Evolutionary conservation across 2,797 vertebrate genomes (phyloP).

Genomic region (Nothura maculosa): DNA sequence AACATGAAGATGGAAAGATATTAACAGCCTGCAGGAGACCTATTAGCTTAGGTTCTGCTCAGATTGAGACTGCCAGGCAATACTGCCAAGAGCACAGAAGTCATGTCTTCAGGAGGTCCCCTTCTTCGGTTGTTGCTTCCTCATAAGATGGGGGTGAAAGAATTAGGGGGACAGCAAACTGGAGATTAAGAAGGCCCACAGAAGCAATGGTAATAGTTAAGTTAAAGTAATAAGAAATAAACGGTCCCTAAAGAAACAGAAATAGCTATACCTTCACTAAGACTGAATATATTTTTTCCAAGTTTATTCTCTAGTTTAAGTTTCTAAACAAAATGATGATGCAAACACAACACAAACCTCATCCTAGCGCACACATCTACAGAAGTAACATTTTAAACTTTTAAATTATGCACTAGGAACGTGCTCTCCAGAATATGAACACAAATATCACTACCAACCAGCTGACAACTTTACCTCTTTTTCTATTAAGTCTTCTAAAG

Average conservation of each 20-base stretch:
- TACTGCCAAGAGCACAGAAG: background rate
- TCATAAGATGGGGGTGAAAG: accelerated
- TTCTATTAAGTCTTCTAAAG: slow-evolving; percentile 97
- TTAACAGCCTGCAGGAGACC: background rate
- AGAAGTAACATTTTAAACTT: background rate
- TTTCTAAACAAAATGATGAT: background rate
- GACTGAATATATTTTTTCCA: background rate
- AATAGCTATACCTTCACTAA: background rate
- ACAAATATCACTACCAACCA: background rate
- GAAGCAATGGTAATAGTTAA: background rate
- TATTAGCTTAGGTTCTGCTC: background rate
- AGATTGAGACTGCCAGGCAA: background rate
- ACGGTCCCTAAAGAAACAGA: background rate
- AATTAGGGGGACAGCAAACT: background rate
- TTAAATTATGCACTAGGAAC: background rate
- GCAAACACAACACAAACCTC: background rate
- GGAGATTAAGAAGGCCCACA: background rate
- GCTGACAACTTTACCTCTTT: slow-evolving; percentile 87
- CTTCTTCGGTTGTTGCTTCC: background rate
- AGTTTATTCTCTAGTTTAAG: background rate
- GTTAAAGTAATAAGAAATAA: background rate
- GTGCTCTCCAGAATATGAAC: background rate
- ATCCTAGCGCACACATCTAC: background rate
- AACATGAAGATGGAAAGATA: background rate
- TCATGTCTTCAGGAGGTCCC: background rate